Evolutionary conservation across 1,140 invertebrate genomes (phyloP).

Genomic region (Nasonia vitripennis): DNA sequence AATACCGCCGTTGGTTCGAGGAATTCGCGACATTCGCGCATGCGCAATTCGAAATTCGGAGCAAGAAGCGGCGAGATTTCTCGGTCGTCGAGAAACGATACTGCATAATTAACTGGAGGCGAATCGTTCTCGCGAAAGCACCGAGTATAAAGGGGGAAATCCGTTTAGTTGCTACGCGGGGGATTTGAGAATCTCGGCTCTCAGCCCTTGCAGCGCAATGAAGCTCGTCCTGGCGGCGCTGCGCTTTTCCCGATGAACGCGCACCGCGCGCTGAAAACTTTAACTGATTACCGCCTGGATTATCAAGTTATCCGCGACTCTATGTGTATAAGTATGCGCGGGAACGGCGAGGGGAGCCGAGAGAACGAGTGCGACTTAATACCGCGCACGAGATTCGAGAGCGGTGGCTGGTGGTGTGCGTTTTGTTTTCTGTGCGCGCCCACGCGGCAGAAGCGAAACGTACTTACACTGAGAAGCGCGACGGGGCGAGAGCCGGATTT

Average conservation of each 20-base stretch:
- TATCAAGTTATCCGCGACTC: conserved; percentile 58
- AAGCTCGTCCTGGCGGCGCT: neutral
- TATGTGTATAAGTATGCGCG: neutral
- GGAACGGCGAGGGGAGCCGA: neutral
- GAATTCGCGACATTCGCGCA: too few species aligned
- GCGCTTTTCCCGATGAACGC: conserved; percentile 8
- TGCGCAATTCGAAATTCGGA: too few species aligned
- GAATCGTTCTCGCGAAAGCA: conserved; percentile 1
- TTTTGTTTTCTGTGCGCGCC: neutral
- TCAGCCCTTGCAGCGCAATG: neutral
- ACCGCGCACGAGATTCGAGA: neutral
- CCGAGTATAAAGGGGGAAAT: neutral
- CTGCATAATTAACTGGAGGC: conserved; percentile 15
- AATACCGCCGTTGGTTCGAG: too few species aligned
- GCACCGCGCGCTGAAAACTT: conserved; percentile 56
- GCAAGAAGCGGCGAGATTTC: too few species aligned
- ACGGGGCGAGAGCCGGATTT: neutral
- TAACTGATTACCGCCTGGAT: conserved; percentile 62
- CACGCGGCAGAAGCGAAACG: neutral
- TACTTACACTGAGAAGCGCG: neutral
- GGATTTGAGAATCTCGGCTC: neutral
- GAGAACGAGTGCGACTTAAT: conserved; percentile 14
- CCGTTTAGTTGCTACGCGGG: too few species aligned
- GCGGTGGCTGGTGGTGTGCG: neutral
- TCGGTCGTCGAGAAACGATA: neutral